phyloP scores from a whole-genome alignment of 1,140 invertebrate species.

The Rhysida immarginata region DNA sequence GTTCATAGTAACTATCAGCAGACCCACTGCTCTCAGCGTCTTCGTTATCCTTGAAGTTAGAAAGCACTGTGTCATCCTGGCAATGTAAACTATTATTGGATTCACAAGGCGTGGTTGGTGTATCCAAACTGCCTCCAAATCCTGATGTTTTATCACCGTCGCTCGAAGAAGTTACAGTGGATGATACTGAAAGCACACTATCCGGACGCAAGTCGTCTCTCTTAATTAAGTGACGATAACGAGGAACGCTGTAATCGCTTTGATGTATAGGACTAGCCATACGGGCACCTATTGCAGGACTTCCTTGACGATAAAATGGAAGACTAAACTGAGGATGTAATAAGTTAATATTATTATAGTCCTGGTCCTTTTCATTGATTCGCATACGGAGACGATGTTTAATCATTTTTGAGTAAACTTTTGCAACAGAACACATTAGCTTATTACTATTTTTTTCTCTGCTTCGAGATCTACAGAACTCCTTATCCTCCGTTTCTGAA shows the following conservation, averaged over 20 bases:
- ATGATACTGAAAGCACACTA: conserved; percentile 39
- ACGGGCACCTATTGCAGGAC: conserved; percentile 19
- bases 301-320: conserved; percentile 14
- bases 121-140: conserved; percentile 25
- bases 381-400: conserved; percentile 24
- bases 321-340: not conserved
- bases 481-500: not conserved
- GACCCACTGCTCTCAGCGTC: conserved; percentile 20
- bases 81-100: not conserved
- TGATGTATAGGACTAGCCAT: conserved; percentile 19
- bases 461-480: too few species aligned
- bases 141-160: conserved; percentile 33
- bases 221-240: not conserved
- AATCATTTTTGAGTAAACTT: conserved; percentile 27
- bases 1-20: conserved; percentile 54
- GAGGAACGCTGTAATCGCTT: conserved; percentile 14
- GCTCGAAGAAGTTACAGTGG: conserved; percentile 37
- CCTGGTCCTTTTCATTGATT: conserved; percentile 15
- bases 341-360: not conserved
- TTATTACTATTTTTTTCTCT: conserved; percentile 16
- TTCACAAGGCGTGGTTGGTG: conserved; percentile 14
- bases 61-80: conserved; percentile 12
- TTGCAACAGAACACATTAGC: conserved; percentile 22
- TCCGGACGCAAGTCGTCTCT: conserved; percentile 27
- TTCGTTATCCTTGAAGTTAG: conserved; percentile 4